These are phyloP conservation scores for Hemiprocne comata DNA, from an alignment of 2,113 vertebrate species.

Conservation along the genomic window DNA sequence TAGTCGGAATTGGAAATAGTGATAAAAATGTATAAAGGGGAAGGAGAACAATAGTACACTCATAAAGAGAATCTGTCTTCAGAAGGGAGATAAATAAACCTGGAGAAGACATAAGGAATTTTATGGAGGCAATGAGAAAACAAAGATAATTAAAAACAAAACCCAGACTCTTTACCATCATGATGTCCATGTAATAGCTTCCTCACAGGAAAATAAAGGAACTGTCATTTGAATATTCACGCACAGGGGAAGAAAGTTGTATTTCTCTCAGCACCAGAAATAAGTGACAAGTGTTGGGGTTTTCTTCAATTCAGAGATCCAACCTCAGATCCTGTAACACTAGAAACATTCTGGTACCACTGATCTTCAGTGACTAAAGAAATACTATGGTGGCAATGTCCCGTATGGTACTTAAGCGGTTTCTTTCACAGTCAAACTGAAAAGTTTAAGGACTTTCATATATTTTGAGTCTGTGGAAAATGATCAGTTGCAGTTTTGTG, in stretches of 20 bases:
- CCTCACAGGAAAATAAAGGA: constrained; percentile 3
- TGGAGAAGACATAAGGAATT: neutral
- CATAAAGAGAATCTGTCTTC: neutral
- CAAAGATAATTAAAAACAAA: constrained; percentile 20
- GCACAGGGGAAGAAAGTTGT: neutral
- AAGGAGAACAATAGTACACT: neutral
- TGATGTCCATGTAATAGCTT: neutral
- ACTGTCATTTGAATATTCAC: neutral
- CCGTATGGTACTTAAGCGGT: neutral
- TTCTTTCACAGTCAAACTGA: neutral
- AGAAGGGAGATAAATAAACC: constrained; percentile 5
- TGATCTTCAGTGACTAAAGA: neutral
- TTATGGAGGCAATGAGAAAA: neutral
- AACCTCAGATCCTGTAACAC: neutral
- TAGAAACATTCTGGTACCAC: neutral
- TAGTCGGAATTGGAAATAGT: neutral
- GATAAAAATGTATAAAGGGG: neutral
- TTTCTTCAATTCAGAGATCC: neutral
- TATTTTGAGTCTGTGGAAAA: neutral
- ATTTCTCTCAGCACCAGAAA: neutral
- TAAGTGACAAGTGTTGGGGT: neutral
- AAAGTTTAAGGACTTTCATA: neutral
- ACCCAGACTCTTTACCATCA: neutral
- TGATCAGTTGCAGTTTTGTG: neutral
- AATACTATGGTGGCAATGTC: neutral